Conservation (phyloP, 2,888 invertebrate species). For the Euphydryas editha region DNA sequence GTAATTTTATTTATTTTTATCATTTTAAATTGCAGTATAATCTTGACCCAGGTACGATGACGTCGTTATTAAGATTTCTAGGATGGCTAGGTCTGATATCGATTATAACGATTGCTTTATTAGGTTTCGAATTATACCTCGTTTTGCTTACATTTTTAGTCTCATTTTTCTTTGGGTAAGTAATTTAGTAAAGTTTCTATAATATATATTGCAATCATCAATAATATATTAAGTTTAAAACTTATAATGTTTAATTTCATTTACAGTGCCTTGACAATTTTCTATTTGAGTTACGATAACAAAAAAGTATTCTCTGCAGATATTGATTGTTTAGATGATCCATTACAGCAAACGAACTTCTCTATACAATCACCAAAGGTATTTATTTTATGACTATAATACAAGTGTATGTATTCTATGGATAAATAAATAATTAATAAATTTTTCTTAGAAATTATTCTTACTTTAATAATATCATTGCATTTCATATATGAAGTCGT, state of each 20-base stretch:
- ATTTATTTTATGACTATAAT: background rate
- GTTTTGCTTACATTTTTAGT: constrained; percentile 66
- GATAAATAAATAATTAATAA: background rate
- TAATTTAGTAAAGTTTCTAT: constrained; percentile 24
- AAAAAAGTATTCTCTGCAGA: constrained; percentile 70
- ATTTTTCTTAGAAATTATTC: background rate
- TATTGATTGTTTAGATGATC: constrained; percentile 75
- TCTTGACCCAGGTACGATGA: constrained; percentile 11
- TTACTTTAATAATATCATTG: background rate
- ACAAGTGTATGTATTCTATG: background rate
- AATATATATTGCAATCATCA: background rate
- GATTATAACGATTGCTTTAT: constrained; percentile 67
- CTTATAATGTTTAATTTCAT: constrained; percentile 9
- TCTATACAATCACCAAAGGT: constrained; percentile 73
- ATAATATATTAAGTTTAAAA: background rate
- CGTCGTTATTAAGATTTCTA: constrained; percentile 61
- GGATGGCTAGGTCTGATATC: constrained; percentile 74
- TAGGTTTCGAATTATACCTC: constrained; percentile 72
- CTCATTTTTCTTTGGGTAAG: constrained; percentile 76
- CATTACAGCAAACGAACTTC: constrained; percentile 72
- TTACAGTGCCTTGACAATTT: constrained; percentile 67
- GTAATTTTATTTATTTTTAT: constrained; percentile 28
- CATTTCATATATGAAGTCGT: background rate
- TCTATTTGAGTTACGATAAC: constrained; percentile 70
- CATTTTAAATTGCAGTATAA: constrained; percentile 38